Evolutionary conservation across 2,888 invertebrate species (phyloP).

Genomic region (Drosophila aldrichi): DNA sequence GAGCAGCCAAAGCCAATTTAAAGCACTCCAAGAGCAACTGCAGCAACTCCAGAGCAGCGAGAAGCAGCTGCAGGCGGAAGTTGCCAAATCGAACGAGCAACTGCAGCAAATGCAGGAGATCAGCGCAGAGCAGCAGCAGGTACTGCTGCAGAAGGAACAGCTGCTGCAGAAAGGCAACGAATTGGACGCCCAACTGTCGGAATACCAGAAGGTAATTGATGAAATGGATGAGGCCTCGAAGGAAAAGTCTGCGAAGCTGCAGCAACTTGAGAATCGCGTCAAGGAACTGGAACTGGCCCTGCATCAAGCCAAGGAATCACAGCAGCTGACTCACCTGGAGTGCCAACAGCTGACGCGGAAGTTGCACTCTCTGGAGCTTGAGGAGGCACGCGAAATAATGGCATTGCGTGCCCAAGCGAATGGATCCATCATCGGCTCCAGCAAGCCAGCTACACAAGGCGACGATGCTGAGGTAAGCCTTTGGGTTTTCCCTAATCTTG

Average conservation of each 20-base stretch:
- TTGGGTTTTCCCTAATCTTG: rapidly evolving
- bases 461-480: constrained; percentile 36
- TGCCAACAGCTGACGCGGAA: constrained; percentile 59
- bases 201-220: constrained; percentile 78
- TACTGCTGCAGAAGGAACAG: constrained; percentile 43
- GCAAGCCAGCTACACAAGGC: neutral
- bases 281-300: constrained; percentile 58
- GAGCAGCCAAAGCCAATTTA: constrained; percentile 15
- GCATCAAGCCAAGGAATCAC: constrained; percentile 42
- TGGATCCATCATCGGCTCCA: constrained; percentile 4
- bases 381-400: constrained; percentile 74
- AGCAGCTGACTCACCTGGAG: constrained; percentile 55
- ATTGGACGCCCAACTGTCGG: constrained; percentile 61
- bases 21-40: constrained; percentile 41
- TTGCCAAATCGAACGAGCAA: constrained; percentile 50
- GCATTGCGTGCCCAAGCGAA: constrained; percentile 58
- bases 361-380: constrained; percentile 65
- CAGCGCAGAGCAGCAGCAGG: constrained; percentile 46
- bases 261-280: constrained; percentile 58
- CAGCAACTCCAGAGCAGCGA: constrained; percentile 30
- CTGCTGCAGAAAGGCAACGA: constrained; percentile 59
- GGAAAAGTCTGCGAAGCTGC: constrained; percentile 52
- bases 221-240: constrained; percentile 76
- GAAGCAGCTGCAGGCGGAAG: constrained; percentile 26
- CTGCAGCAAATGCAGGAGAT: constrained; percentile 55